These are phyloP conservation scores for Mastacembelus armatus DNA, from an alignment of 2,797 vertebrate species.

Conservation along the genomic window DNA sequence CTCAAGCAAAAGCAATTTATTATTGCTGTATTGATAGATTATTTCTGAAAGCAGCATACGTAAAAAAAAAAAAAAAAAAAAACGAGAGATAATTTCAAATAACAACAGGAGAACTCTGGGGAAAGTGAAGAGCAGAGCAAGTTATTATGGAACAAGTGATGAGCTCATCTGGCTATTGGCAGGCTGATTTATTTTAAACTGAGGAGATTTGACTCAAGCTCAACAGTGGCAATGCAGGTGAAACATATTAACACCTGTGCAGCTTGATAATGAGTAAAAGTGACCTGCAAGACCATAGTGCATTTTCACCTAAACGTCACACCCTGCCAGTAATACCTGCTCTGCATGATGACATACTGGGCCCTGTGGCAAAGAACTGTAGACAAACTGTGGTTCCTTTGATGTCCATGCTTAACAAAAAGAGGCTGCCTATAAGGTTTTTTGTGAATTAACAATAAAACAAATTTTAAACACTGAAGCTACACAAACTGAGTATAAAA, in stretches of 20 bases:
- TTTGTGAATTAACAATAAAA: no score
- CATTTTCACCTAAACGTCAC: conserved; percentile 54
- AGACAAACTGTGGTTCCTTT: no score
- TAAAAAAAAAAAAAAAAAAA: no score
- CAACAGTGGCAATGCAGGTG: conserved; percentile 43
- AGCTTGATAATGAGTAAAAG: conserved; percentile 62
- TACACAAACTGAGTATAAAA: no score
- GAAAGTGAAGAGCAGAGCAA: conserved; percentile 25
- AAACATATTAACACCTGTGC: conserved; percentile 46
- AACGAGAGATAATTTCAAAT: conserved; percentile 45
- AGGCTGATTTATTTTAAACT: conserved; percentile 46
- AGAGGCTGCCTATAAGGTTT: no score
- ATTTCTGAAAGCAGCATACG: conserved; percentile 29
- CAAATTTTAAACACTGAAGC: no score
- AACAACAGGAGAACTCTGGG: conserved; percentile 37
- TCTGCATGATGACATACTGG: conserved; percentile 53
- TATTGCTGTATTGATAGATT: conserved; percentile 34
- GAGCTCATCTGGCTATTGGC: conserved; percentile 45
- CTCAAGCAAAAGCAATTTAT: conserved; percentile 30
- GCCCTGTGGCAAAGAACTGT: conserved; percentile 56
- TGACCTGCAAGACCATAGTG: conserved; percentile 58
- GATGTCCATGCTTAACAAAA: no score
- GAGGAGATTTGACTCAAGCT: conserved; percentile 42
- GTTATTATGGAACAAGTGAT: conserved; percentile 50
- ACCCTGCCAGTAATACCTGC: conserved; percentile 56